Evolutionary conservation across 2,888 invertebrate genomes (phyloP).

Genomic region (Lasioglossum lativentre): DNA sequence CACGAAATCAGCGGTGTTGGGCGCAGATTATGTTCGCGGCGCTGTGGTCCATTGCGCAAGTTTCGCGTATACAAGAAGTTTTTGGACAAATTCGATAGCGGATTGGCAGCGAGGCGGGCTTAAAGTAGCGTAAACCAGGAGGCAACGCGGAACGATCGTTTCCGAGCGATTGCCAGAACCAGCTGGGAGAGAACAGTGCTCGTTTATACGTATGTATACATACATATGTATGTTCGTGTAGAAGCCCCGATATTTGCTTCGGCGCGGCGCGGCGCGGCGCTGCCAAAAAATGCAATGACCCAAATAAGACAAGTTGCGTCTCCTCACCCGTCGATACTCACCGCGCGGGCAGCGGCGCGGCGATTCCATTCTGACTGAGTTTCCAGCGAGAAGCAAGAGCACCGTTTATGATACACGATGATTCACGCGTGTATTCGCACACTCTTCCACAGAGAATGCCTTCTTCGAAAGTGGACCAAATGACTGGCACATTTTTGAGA

Average conservation of each 20-base stretch:
- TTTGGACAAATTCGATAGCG: conserved; percentile 28
- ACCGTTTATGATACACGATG: neutral
- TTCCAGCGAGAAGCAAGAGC: conserved; percentile 14
- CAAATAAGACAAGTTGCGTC: conserved; percentile 59
- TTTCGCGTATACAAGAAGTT: conserved; percentile 41
- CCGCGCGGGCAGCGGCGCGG: conserved; percentile 35
- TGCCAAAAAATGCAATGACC: conserved; percentile 69
- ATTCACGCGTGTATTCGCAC: neutral
- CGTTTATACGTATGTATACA: conserved; percentile 37
- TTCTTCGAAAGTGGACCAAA: too few relatives aligned
- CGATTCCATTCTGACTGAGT: conserved; percentile 22
- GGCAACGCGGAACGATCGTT: conserved; percentile 60
- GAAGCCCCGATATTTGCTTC: conserved; percentile 50
- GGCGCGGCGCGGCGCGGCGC: conserved; percentile 22
- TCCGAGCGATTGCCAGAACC: conserved; percentile 55
- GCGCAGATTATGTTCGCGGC: neutral
- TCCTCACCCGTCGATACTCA: conserved; percentile 52
- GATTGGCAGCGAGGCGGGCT: conserved; percentile 45
- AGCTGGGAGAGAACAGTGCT: conserved; percentile 51
- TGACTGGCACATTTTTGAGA: too few relatives aligned
- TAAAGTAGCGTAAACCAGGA: conserved; percentile 55
- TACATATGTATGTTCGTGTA: too few relatives aligned
- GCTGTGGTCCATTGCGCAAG: neutral
- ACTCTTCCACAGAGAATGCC: too few relatives aligned
- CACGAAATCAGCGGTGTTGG: neutral